phyloP scores from a whole-genome alignment of 1,140 invertebrate species.

The Asbolus verrucosus region DNA sequence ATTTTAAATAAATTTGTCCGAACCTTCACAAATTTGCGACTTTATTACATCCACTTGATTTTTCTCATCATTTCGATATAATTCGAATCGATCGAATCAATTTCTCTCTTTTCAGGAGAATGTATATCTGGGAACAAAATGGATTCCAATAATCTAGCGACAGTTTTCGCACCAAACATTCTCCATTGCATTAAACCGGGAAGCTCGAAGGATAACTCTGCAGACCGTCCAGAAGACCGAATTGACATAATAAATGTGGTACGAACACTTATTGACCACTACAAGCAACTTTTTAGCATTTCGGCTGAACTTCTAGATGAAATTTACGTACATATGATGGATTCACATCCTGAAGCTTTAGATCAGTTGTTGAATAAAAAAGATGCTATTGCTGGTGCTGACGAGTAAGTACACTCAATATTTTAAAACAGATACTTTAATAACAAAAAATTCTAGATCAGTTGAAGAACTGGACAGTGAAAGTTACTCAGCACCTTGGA shows the following conservation, averaged over 20 bases:
- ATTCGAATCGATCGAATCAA: too few relatives aligned
- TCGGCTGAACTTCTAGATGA: slow-evolving; percentile 85
- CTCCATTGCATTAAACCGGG: slow-evolving; percentile 81
- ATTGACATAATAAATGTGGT: slow-evolving; percentile 92
- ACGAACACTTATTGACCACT: slow-evolving; percentile 83
- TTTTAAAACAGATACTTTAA: neutral
- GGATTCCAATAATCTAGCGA: slow-evolving; percentile 92
- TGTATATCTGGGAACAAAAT: slow-evolving; percentile 89
- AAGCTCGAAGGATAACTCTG: slow-evolving; percentile 70
- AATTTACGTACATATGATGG: slow-evolving; percentile 86
- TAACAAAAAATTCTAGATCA: slow-evolving; percentile 47
- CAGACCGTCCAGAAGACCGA: slow-evolving; percentile 81
- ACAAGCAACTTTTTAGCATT: slow-evolving; percentile 80
- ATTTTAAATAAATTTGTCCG: too few relatives aligned
- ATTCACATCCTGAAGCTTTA: slow-evolving; percentile 82
- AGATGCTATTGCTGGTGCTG: slow-evolving; percentile 63
- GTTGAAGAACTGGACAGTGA: slow-evolving; percentile 62
- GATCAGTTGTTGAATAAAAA: slow-evolving; percentile 74
- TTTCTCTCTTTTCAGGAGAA: slow-evolving; percentile 66
- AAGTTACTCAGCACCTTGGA: slow-evolving; percentile 61
- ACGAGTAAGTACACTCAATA: slow-evolving; percentile 68
- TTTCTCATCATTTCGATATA: slow-evolving; percentile 49
- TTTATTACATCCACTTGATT: neutral
- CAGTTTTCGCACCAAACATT: slow-evolving; percentile 94
- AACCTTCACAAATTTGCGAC: too few relatives aligned